A percentile compares a stretch with the other conserved stretches of the same genome.
phyloP scores from a whole-genome alignment of 2,797 vertebrate genomes.

The Sphaeramia orbicularis region DNA sequence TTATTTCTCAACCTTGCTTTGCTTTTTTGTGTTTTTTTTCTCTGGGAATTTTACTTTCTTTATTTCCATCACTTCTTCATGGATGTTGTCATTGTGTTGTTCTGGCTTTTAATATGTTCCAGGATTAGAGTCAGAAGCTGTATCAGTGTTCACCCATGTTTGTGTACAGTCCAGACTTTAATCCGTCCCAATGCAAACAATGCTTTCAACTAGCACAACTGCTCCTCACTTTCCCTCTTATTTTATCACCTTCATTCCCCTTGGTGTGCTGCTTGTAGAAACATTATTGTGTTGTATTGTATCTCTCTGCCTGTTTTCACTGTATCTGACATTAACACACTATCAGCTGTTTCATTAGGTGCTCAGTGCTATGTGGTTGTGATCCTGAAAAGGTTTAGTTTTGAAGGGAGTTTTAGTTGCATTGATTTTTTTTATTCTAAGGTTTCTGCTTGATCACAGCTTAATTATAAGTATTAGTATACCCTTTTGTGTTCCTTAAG shows the following conservation, averaged over 20 bases:
- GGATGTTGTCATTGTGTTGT: slow-evolving; percentile 75
- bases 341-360: slow-evolving; percentile 63
- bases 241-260: slow-evolving; percentile 42
- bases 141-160: slow-evolving; percentile 19
- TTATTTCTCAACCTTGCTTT: neutral
- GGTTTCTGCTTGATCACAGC: slow-evolving; percentile 13
- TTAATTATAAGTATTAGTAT: slow-evolving; percentile 18
- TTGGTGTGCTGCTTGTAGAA: slow-evolving; percentile 53
- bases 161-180: slow-evolving; percentile 54
- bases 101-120: slow-evolving; percentile 76
- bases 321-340: slow-evolving; percentile 34
- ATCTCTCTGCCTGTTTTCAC: slow-evolving; percentile 31
- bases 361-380: slow-evolving; percentile 35
- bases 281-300: slow-evolving; percentile 17
- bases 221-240: neutral
- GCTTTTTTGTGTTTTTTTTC: slow-evolving; percentile 19
- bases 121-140: slow-evolving; percentile 73
- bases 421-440: slow-evolving; percentile 8
- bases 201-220: slow-evolving; percentile 54
- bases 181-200: slow-evolving; percentile 65
- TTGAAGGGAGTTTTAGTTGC: slow-evolving; percentile 17
- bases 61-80: slow-evolving; percentile 53
- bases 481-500: slow-evolving; percentile 17
- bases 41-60: slow-evolving; percentile 42
- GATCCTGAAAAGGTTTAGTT: slow-evolving; percentile 22